Percentiles rank a stretch among this genome's conserved stretches.
Evolutionary conservation across 2,113 vertebrate species (phyloP).

Genomic region (Dipodomys stephensi): DNA sequence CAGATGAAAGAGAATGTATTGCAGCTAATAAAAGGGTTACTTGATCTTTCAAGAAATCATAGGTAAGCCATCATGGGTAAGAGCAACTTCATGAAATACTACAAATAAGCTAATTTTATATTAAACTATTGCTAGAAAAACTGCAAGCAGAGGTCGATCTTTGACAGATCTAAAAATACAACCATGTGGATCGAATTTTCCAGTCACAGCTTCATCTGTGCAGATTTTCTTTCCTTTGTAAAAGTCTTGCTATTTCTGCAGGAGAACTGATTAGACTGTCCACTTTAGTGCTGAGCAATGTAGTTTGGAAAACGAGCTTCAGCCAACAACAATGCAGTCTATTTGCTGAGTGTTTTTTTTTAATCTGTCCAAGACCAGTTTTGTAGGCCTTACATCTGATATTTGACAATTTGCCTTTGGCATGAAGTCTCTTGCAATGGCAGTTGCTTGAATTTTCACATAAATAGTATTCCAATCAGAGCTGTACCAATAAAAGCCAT

Average conservation of each 20-base stretch:
- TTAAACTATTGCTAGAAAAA: constrained; percentile 64
- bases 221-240: constrained; percentile 63
- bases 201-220: constrained; percentile 67
- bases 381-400: constrained; percentile 75
- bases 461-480: constrained; percentile 36
- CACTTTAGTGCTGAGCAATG: neutral
- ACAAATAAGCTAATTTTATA: constrained; percentile 54
- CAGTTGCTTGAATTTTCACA: constrained; percentile 66
- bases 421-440: constrained; percentile 28
- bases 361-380: constrained; percentile 6
- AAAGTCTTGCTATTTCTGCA: constrained; percentile 70
- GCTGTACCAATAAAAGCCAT: neutral
- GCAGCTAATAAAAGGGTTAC: neutral
- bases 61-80: neutral
- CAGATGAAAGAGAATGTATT: constrained; percentile 32
- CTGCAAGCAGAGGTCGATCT: constrained; percentile 61
- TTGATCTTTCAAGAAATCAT: constrained; percentile 24
- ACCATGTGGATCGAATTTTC: constrained; percentile 69
- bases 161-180: constrained; percentile 75
- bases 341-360: constrained; percentile 47
- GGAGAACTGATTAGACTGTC: constrained; percentile 64
- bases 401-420: constrained; percentile 79
- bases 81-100: constrained; percentile 27
- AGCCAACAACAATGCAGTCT: constrained; percentile 39
- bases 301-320: constrained; percentile 59